Percentiles rank a stretch among this genome's conserved stretches.
Evolutionary conservation across 1,140 invertebrate genomes (phyloP).

Genomic region (Pollicipes pollicipes): DNA sequence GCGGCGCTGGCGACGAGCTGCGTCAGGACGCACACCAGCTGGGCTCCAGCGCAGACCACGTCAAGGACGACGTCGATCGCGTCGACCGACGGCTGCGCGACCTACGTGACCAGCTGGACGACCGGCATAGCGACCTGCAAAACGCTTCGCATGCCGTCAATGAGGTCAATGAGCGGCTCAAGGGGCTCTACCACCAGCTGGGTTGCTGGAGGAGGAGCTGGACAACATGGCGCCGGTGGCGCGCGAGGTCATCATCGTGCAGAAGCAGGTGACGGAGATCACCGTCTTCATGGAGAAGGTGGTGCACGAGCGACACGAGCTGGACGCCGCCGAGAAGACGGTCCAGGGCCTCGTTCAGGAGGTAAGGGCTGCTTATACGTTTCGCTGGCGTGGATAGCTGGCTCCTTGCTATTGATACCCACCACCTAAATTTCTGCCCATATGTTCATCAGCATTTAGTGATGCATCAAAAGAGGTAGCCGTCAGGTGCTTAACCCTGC

Average conservation of each 20-base stretch:
- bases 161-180: slow-evolving; percentile 71
- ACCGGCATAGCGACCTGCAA: slow-evolving; percentile 60
- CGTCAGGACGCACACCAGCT: slow-evolving; percentile 41
- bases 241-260: slow-evolving; percentile 65
- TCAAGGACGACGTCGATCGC: slow-evolving; percentile 56
- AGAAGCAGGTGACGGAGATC: slow-evolving; percentile 61
- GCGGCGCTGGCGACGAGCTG: slow-evolving; percentile 51
- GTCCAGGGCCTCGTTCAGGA: slow-evolving; percentile 50
- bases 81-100: slow-evolving; percentile 58
- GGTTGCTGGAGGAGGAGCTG: slow-evolving; percentile 61
- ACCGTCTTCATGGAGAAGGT: slow-evolving; percentile 43
- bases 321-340: slow-evolving; percentile 46
- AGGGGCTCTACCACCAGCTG: slow-evolving; percentile 52
- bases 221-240: slow-evolving; percentile 66
- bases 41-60: slow-evolving; percentile 45
- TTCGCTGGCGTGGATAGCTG: too few species aligned
- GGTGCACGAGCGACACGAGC: slow-evolving; percentile 38
- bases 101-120: slow-evolving; percentile 53
- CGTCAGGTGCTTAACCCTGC: too few species aligned
- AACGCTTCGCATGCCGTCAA: slow-evolving; percentile 68
- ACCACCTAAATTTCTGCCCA: too few species aligned
- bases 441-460: too few species aligned
- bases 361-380: too few species aligned
- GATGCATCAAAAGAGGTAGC: too few species aligned
- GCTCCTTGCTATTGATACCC: too few species aligned